These are phyloP conservation scores for Champsocephalus gunnari DNA, from an alignment of 2,797 vertebrate species.

Conservation along the genomic window DNA sequence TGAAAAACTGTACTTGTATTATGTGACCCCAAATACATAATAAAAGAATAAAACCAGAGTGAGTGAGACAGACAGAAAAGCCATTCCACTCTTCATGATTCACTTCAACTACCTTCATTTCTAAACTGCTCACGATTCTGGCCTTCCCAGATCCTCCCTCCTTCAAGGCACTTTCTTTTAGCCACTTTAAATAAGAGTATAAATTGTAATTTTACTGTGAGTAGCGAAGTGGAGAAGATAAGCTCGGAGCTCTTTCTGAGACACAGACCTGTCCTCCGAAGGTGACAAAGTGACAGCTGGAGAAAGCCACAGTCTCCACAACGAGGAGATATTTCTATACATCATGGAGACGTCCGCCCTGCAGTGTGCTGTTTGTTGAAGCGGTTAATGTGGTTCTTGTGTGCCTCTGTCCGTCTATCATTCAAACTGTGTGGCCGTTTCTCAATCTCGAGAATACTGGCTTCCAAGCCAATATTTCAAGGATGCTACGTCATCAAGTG, in stretches of 20 bases:
- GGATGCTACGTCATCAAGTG: too few species aligned
- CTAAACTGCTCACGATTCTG: slow-evolving; percentile 39
- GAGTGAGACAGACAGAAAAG: slow-evolving; percentile 27
- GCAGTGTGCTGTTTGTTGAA: slow-evolving; percentile 41
- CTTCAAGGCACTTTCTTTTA: slow-evolving; percentile 49
- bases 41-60: background rate
- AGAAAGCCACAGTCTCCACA: slow-evolving; percentile 21
- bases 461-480: too few species aligned
- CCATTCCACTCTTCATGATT: slow-evolving; percentile 42
- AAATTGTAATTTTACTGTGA: slow-evolving; percentile 65
- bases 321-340: slow-evolving; percentile 52
- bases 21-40: too few species aligned
- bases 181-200: slow-evolving; percentile 50
- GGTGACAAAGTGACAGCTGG: slow-evolving; percentile 55
- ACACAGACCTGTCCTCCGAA: slow-evolving; percentile 23
- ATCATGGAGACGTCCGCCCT: slow-evolving; percentile 37
- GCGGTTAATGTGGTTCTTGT: slow-evolving; percentile 53
- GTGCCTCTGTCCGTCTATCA: slow-evolving; percentile 44
- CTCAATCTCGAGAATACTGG: too few species aligned
- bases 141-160: slow-evolving; percentile 40
- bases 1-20: too few species aligned
- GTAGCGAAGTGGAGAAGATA: slow-evolving; percentile 62
- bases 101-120: slow-evolving; percentile 53
- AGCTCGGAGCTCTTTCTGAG: slow-evolving; percentile 45
- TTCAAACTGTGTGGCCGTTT: slow-evolving; percentile 6